phyloP scores from a whole-genome alignment of 1,140 invertebrate species.

The Plutomurus gul region DNA sequence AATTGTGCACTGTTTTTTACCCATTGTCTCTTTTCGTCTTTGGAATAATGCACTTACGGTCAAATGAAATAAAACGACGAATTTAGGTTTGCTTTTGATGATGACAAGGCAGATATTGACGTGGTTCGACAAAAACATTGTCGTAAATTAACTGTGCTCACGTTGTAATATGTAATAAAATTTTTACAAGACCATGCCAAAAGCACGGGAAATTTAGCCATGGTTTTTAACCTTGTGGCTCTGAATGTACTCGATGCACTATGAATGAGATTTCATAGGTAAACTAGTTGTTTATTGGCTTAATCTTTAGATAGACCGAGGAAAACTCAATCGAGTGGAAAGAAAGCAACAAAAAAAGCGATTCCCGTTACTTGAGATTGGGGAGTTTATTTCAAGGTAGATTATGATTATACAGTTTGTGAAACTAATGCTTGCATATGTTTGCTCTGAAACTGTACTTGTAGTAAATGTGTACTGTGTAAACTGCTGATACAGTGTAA shows the following conservation, averaged over 20 bases:
- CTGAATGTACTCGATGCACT: neutral
- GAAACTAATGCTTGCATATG: neutral
- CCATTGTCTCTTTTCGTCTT: neutral
- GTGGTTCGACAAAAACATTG: neutral
- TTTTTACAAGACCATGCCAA: neutral
- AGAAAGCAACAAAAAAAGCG: neutral
- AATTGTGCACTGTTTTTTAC: neutral
- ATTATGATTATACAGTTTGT: neutral
- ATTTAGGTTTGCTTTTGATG: neutral
- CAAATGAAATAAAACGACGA: neutral
- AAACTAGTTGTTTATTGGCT: neutral
- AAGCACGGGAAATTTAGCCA: constrained; percentile 16
- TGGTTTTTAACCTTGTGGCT: constrained; percentile 4
- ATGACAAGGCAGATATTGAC: neutral
- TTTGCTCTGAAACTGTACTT: neutral
- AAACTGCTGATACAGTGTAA: neutral
- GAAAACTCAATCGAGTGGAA: constrained; percentile 29
- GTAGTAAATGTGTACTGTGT: neutral
- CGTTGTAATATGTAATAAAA: neutral
- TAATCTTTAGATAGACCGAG: neutral
- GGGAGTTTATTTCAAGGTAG: constrained; percentile 21
- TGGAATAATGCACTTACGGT: neutral
- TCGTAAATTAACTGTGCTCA: neutral
- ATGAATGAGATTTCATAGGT: neutral
- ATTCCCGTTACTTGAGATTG: constrained; percentile 12